Evolutionary conservation across 2,113 vertebrate species (phyloP), one percentile per base, ranked within the genome.

Genomic region (Hypanus sabinus): DNA sequence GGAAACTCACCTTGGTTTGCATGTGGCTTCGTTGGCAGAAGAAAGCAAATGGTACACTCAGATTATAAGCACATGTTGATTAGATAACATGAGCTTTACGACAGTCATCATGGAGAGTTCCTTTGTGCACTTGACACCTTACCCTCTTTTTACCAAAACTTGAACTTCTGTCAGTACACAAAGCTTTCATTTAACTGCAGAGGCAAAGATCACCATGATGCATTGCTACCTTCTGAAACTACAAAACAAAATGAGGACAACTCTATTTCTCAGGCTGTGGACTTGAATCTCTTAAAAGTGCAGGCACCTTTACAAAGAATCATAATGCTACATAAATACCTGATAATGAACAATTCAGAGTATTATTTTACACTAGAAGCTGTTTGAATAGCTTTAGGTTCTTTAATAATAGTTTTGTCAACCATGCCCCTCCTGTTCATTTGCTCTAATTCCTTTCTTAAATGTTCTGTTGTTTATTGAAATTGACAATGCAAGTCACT

Each of bases 181-280:
- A 62, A n/a, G 83, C 30, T 91, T 36, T 68, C 65, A 91, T 10
- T 38, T 10, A 92, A 14, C 88, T 92, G 90, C 65, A 71, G 20
- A 71, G 90, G 16, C 24, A 33, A 88, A 88, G 83, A 46, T 20
- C 68, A 92, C 68, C 90, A 71, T 62, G 27, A 90, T 65, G 87
- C 87, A 62, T 71, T 70, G 90, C 90, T 73, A 55, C n/a, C 73
- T 55, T 71, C 91, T 70, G 33, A 92, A 92, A n/a, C 20, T 92
- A 70, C 88, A 33, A 57, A 85, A 46, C 77, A 38, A 18, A 36
- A 11, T 85, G 55, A 62, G 14, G 83, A 87, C 55, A 92, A 68
- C 36, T n/a, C 33, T 30, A 71, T 22, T 70, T 92, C 88, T 38
- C n/a, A 70, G 62, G 33, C 20, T 8, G n/a, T 3, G 62, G 30